Percentiles rank a stretch among this genome's conserved stretches.
These are phyloP conservation scores for Talpa occidentalis DNA, from an alignment of 2,113 vertebrate species.

Conservation along the genomic window DNA sequence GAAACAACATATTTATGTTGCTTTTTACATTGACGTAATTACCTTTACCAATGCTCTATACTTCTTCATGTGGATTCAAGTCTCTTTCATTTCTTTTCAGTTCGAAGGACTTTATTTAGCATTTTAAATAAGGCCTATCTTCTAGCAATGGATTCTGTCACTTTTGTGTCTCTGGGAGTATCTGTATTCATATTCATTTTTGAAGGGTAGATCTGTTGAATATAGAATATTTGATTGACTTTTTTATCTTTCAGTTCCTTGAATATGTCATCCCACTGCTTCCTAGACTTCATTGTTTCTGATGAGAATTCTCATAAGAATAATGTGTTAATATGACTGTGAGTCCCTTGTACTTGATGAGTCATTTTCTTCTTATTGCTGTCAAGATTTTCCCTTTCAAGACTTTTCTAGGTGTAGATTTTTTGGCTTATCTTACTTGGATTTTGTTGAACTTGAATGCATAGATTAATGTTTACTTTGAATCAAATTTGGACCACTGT, in stretches of 20 bases:
- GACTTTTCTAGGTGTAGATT: background rate
- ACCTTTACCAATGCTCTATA: background rate
- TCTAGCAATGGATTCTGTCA: background rate
- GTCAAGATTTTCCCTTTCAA: constrained; percentile 38
- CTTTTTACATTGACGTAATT: background rate
- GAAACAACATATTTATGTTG: background rate
- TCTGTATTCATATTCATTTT: background rate
- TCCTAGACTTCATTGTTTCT: background rate
- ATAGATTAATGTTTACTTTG: background rate
- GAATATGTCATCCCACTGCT: background rate
- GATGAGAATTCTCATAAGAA: background rate
- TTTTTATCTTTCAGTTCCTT: background rate
- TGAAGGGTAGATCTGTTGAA: background rate
- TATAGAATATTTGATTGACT: background rate
- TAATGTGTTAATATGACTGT: background rate
- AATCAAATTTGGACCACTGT: background rate
- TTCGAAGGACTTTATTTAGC: background rate
- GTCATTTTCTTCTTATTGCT: background rate
- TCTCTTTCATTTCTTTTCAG: background rate
- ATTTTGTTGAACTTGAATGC: background rate
- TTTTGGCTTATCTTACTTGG: constrained; percentile 18
- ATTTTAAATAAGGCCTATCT: background rate
- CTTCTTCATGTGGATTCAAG: background rate
- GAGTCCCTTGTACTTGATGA: background rate
- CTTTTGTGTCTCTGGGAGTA: background rate